Base-by-base conservation (phyloP, 1,140 invertebrate species). In the Brachionus rotundiformis region DNA sequence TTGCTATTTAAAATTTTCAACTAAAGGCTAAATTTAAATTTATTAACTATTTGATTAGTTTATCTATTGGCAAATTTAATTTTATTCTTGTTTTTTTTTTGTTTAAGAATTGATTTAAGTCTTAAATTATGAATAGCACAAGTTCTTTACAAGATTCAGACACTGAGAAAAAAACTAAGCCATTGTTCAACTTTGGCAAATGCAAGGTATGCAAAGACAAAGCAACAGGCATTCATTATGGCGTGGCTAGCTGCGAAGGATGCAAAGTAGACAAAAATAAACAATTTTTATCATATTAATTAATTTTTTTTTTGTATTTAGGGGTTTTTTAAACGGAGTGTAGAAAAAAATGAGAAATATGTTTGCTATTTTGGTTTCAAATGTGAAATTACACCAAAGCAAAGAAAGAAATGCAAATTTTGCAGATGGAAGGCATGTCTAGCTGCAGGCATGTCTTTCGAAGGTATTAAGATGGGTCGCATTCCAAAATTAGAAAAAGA, bases 171-270 rank as follows among this genome's bases (percentile, higher is more conserved):
- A 68, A 68, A 68, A 2, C 29, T 1, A 68, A 68, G 29, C 5
- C 6, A 16, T 19, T 19, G n/a, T 68, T 68, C 33, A 68, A 54
- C 29, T 79, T 59, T 29, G 76, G 76, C 16, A 59, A 59, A n/a
- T 79, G 76, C 54, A 59, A 59, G 36, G 47, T 79, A 8, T 79
- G 76, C 29, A 59, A 39, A 33, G 76, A 79, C 54, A 79, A 54
- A 31, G 44, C 76, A 5, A 79, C 76, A 33, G 76, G 76, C 33
- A 59, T 79, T 59, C 76, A 79, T 13, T 79, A 79, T 63, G 76
- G 76, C 6, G 31, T 79, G 2, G 84, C 86, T 31, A 89, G 89
- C 5, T 90, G 89, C 82, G 89, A 89, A 83, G 89, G 89, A 29
- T 90, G 89, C 84, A 89, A 90, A 85, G 87, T 87, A 79, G 6